A percentile compares a stretch with the other conserved stretches of the same genome.
Evolutionary conservation across 2,797 vertebrate genomes (phyloP).

Genomic region (Dendrocincla fuliginosa): DNA sequence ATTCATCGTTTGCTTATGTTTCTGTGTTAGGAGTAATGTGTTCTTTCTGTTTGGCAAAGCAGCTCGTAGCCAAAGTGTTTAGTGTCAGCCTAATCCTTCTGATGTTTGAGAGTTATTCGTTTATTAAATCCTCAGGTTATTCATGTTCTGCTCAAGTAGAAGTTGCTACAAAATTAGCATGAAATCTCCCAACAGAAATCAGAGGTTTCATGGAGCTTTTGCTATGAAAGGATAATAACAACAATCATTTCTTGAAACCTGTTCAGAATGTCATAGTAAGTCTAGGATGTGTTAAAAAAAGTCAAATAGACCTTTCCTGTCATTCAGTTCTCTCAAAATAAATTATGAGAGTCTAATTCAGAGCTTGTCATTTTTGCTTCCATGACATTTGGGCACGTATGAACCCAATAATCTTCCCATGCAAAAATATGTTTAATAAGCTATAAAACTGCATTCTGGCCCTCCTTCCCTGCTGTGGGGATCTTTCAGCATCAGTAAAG

Average conservation of each 20-base stretch:
- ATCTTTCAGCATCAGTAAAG: neutral
- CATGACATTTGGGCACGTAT: neutral
- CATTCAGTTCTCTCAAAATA: neutral
- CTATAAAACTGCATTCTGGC: neutral
- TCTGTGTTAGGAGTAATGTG: neutral
- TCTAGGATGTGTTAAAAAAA: neutral
- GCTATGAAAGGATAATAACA: neutral
- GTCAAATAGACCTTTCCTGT: neutral
- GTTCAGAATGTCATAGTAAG: neutral
- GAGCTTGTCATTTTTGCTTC: neutral
- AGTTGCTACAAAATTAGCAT: neutral
- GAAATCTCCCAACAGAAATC: conserved; percentile 30
- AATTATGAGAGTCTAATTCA: neutral
- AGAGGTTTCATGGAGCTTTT: conserved; percentile 24
- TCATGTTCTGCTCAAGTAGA: neutral
- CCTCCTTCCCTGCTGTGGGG: neutral
- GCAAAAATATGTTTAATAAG: neutral
- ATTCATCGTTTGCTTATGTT: neutral
- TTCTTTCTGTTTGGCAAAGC: neutral
- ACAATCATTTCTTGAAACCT: neutral
- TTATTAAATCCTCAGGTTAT: conserved; percentile 2
- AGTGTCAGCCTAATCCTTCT: neutral
- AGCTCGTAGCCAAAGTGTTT: neutral
- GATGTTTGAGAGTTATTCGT: neutral
- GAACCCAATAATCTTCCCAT: neutral